Percentiles rank a stretch among this genome's conserved stretches.
Evolutionary conservation across 2,888 invertebrate species (phyloP).

Genomic region (Protonemura montana): DNA sequence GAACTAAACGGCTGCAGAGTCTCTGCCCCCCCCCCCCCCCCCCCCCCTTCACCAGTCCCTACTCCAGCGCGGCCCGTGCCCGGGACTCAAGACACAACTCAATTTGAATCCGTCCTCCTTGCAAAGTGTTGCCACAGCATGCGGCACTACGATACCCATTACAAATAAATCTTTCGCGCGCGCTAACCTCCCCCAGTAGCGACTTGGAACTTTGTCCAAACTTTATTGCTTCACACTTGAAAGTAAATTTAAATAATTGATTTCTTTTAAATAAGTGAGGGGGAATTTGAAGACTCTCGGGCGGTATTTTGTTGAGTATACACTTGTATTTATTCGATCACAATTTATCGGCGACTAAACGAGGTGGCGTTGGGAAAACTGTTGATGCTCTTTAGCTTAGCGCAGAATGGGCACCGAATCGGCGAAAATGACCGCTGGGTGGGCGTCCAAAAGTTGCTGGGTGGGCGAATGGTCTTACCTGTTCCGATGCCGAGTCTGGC

Average conservation of each 20-base stretch:
- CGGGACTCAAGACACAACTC: conserved; percentile 46
- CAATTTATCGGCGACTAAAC: neutral
- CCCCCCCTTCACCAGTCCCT: conserved; percentile 23
- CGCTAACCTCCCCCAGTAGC: neutral
- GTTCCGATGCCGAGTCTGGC: conserved; percentile 60
- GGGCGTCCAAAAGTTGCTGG: neutral
- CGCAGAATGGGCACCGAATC: neutral
- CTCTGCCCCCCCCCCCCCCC: neutral
- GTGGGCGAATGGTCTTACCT: conserved; percentile 56
- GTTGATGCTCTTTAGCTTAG: no score
- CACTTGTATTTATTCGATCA: conserved; percentile 33
- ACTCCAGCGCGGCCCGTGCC: neutral
- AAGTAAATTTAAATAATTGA: conserved; percentile 47
- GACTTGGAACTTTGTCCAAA: conserved; percentile 27
- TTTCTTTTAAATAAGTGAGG: conserved; percentile 45
- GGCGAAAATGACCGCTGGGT: neutral
- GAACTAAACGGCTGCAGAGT: conserved; percentile 25
- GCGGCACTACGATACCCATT: conserved; percentile 40
- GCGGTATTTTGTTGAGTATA: neutral
- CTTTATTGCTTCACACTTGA: conserved; percentile 40
- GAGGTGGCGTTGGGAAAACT: neutral
- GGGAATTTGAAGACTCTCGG: conserved; percentile 42
- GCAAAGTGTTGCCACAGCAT: neutral
- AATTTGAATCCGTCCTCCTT: conserved; percentile 45
- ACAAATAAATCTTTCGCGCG: conserved; percentile 45